Evolutionary conservation across 1,140 invertebrate species (phyloP).

Genomic region (Cotesia glomerata): DNA sequence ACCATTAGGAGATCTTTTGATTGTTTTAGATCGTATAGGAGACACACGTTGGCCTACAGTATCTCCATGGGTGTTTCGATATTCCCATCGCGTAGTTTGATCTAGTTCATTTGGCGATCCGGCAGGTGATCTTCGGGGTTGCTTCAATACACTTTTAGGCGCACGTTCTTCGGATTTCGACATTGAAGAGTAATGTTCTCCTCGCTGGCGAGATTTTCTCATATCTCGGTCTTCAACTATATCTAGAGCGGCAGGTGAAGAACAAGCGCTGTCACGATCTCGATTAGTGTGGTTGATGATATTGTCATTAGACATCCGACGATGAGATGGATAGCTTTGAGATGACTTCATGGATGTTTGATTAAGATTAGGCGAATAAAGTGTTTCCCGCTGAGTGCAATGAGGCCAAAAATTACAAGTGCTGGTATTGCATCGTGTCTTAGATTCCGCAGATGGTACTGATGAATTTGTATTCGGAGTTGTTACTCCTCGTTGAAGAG

Average conservation of each 20-base stretch:
- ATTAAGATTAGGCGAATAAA: conserved; percentile 51
- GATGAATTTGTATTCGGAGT: conserved; percentile 53
- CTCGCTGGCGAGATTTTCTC: conserved; percentile 35
- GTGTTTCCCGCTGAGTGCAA: conserved; percentile 62
- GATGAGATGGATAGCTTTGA: conserved; percentile 66
- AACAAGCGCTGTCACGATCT: conserved; percentile 51
- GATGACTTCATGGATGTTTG: conserved; percentile 63
- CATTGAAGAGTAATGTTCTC: conserved; percentile 25
- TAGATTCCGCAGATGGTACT: conserved; percentile 44
- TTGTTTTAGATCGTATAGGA: conserved; percentile 51
- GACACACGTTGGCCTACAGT: conserved; percentile 52
- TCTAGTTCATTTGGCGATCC: conserved; percentile 48
- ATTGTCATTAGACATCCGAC: conserved; percentile 47
- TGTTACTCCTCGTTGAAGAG: conserved; percentile 61
- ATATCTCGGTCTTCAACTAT: conserved; percentile 50
- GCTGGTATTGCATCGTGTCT: conserved; percentile 61
- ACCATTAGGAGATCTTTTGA: conserved; percentile 51
- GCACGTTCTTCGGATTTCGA: conserved; percentile 40
- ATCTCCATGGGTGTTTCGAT: conserved; percentile 26
- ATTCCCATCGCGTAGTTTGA: conserved; percentile 39
- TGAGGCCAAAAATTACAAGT: conserved; percentile 68
- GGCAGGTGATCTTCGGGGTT: conserved; percentile 43
- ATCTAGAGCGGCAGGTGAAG: conserved; percentile 54
- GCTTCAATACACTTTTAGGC: conserved; percentile 49
- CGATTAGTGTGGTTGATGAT: conserved; percentile 30